Base-by-base conservation (phyloP, 53 echinoderm and acorn worm species). In the Antedon mediterranea region DNA sequence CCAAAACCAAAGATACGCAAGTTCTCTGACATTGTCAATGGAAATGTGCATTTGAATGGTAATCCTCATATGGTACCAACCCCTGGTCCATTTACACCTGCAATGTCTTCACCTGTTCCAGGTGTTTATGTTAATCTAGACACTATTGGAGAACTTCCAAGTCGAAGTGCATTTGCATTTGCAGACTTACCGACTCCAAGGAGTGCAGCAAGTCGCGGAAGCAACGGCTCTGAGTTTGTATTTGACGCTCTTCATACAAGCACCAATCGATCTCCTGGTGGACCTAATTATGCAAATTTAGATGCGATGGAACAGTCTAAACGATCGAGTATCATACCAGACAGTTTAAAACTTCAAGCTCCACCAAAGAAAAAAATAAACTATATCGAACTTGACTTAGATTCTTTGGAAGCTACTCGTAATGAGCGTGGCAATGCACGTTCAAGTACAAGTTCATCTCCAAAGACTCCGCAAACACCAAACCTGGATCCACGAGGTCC, bases 291-390 rank as follows among this genome's bases (percentile, higher is more conserved):
- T 34, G 92, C 92, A 73, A 97, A 97, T 71, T 79, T 97, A 76
- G 90, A 87, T 31, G 72, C 79, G 15, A 32, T 92, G 23, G 76
- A 3, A 31, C 78, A 28, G 43, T 32, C 37, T 75, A 33, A 30
- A 76, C 80, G 15, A 28, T 70, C 9, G 73, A 34, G 43, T 79
- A 57, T 28, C 37, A 78, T 29, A 79, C 71, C 27, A 28, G 34
- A 4, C 81, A 80, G 57, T 74, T 72, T 91, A 73, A 79, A 87
- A 11, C 83, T 92, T n/a, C 89, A 92, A 79, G 86, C 93, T 0
- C 92, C 92, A 1, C 92, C 97, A 0, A 97, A 97, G 37, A 89
- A 89, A 3, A 89, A 86, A 76, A 87, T 97, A 43, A 92, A 97
- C 73, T 97, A 97, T 71, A 86, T 90, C 71, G 86, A 97, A 78